Conservation (phyloP, 2,797 vertebrate species). For the Alectoris magna region DNA sequence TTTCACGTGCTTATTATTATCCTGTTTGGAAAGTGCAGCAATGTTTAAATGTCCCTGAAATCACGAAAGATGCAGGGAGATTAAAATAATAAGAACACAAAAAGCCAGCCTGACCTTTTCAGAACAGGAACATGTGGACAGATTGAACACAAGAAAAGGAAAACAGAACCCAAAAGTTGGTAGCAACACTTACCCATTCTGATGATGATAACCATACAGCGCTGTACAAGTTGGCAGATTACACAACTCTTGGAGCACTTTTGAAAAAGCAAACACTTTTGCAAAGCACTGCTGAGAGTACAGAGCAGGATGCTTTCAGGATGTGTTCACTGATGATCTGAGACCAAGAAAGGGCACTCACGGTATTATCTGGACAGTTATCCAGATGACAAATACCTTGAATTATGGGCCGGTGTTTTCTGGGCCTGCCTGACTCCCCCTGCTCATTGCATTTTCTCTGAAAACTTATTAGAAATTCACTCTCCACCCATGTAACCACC, state of each 20-base stretch:
- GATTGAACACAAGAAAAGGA: background rate
- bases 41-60: background rate
- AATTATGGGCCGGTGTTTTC: background rate
- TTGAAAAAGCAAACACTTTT: background rate
- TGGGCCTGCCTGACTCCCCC: background rate
- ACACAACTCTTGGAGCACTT: background rate
- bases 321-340: background rate
- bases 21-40: background rate
- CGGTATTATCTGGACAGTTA: background rate
- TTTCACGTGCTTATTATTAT: rapidly evolving
- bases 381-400: background rate
- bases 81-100: background rate
- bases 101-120: background rate
- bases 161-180: background rate
- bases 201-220: background rate
- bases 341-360: background rate
- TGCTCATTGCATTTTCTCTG: background rate
- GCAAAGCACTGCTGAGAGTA: background rate
- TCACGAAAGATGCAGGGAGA: background rate
- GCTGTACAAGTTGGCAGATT: background rate
- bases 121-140: background rate
- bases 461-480: background rate
- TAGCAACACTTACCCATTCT: background rate
- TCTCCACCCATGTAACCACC: background rate
- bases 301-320: background rate